phyloP scores from a whole-genome alignment of 2,797 vertebrate species.

The Silurus aristotelis region DNA sequence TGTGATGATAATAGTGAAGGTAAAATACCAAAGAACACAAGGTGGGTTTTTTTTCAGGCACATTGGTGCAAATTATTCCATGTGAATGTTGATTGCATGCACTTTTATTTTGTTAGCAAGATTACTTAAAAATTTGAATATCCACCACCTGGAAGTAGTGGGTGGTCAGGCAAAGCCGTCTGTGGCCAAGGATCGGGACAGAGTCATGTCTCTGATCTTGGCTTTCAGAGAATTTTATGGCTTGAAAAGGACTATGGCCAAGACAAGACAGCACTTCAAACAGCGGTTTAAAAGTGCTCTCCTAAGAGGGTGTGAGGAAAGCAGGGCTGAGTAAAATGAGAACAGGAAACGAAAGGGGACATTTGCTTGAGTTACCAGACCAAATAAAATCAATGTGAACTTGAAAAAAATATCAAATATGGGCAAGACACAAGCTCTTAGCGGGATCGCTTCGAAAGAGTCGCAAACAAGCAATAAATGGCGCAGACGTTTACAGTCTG shows the following conservation, averaged over 20 bases:
- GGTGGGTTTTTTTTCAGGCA: not conserved
- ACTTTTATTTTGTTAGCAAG: not conserved
- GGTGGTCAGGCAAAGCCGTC: slow-evolving; percentile 10
- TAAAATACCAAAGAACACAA: slow-evolving; percentile 22
- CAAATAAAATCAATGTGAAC: slow-evolving; percentile 44
- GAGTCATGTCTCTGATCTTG: slow-evolving; percentile 18
- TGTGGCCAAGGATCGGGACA: slow-evolving; percentile 18
- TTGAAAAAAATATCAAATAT: slow-evolving; percentile 34
- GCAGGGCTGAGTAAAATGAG: not conserved
- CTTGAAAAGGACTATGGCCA: slow-evolving; percentile 13
- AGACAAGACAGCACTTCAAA: slow-evolving; percentile 35
- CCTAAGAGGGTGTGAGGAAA: slow-evolving; percentile 53
- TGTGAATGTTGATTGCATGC: not conserved
- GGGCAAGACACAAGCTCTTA: not conserved
- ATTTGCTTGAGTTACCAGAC: slow-evolving; percentile 16
- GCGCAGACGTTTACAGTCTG: not conserved
- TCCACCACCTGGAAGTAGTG: slow-evolving; percentile 13
- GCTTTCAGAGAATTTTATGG: slow-evolving; percentile 27
- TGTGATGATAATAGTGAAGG: slow-evolving; percentile 44
- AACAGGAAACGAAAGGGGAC: not conserved
- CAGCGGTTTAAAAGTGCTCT: slow-evolving; percentile 12
- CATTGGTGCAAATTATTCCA: not conserved
- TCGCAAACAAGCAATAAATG: slow-evolving; percentile 14
- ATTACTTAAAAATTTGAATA: not conserved
- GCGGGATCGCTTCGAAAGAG: not conserved